These are phyloP conservation scores for Tachypleus tridentatus DNA, from an alignment of 1,140 invertebrate species.

Conservation along the genomic window DNA sequence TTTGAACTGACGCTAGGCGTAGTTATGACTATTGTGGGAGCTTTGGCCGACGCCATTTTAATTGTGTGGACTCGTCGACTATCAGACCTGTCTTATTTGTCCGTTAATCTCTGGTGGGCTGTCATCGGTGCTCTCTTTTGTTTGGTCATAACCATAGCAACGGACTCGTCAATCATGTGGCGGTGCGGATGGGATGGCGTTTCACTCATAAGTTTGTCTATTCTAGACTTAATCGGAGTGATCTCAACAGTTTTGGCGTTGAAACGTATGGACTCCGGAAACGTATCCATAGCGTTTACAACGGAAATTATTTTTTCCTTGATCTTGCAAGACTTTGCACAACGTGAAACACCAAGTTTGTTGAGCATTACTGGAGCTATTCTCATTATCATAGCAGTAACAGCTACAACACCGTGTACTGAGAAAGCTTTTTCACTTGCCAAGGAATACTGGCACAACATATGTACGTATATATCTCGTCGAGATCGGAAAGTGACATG, in stretches of 20 bases:
- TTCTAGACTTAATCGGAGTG: slow-evolving; percentile 5
- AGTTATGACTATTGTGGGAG: slow-evolving; percentile 5
- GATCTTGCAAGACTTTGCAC: slow-evolving; percentile 6
- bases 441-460: no score
- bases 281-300: slow-evolving; percentile 8
- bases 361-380: slow-evolving; percentile 4
- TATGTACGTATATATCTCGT: no score
- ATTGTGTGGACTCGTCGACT: no score
- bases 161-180: neutral
- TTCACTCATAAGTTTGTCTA: slow-evolving; percentile 1
- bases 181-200: slow-evolving; percentile 4
- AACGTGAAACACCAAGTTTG: neutral
- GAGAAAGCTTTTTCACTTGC: no score
- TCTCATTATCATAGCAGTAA: no score
- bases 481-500: no score
- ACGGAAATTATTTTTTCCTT: slow-evolving; percentile 12
- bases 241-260: slow-evolving; percentile 6
- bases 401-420: no score
- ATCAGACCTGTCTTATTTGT: neutral
- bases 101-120: slow-evolving; percentile 13
- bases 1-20: neutral
- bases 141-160: neutral
- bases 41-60: slow-evolving; percentile 5
- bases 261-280: slow-evolving; percentile 6
- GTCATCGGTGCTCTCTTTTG: slow-evolving; percentile 7